Evolutionary conservation across 2,888 invertebrate species (phyloP).

Genomic region (Drosophila incognita): DNA sequence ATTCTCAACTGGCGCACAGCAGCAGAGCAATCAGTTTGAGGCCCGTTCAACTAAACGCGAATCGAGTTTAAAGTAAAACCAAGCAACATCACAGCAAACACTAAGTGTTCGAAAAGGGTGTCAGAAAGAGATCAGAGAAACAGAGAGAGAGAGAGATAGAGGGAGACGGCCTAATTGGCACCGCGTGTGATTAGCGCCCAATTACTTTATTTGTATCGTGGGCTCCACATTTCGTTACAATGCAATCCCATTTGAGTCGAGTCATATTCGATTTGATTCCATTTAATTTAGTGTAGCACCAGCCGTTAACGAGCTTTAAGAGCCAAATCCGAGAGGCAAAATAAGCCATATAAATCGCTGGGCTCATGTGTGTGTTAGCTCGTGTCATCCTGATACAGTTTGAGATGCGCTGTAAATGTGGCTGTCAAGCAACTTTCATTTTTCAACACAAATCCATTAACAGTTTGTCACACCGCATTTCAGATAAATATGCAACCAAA

Average conservation of each 20-base stretch:
- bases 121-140: background rate
- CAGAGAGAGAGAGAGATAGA: background rate
- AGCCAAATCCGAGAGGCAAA: constrained; percentile 14
- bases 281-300: constrained; percentile 30
- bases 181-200: constrained; percentile 69
- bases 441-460: constrained; percentile 70
- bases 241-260: constrained; percentile 18
- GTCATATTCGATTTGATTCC: constrained; percentile 23
- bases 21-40: constrained; percentile 18
- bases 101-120: constrained; percentile 12
- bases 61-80: constrained; percentile 26
- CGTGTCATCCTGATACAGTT: constrained; percentile 26
- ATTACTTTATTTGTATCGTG: constrained; percentile 72
- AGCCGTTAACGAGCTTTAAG: constrained; percentile 36
- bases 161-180: constrained; percentile 40
- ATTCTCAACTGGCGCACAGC: constrained; percentile 37
- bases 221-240: constrained; percentile 10
- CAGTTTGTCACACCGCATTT: constrained; percentile 66
- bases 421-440: constrained; percentile 70
- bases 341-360: constrained; percentile 4
- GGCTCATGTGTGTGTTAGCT: constrained; percentile 6
- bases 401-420: constrained; percentile 20
- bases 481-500: constrained; percentile 75
- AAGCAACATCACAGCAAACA: constrained; percentile 14
- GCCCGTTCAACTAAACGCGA: constrained; percentile 11